Conservation (phyloP, 2,113 vertebrate species). For the Hemiscyllium ocellatum region DNA sequence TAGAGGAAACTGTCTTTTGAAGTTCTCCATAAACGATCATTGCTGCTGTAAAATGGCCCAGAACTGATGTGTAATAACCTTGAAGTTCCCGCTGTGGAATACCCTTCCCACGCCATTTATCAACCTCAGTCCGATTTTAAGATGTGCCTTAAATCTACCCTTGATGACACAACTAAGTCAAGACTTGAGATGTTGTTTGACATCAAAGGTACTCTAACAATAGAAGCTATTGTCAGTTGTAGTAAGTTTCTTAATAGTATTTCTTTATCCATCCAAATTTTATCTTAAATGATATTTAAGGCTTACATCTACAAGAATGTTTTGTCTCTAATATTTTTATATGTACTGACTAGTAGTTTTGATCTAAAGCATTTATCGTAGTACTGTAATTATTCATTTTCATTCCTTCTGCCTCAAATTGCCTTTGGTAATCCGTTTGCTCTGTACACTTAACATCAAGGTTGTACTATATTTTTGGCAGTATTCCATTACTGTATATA, state of each 20-base stretch:
- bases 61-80: not conserved
- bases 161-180: not conserved
- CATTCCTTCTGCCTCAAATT: too few species aligned
- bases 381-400: too few species aligned
- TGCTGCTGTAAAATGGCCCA: not conserved
- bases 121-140: not conserved
- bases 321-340: too few species aligned
- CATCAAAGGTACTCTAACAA: not conserved
- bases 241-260: not conserved
- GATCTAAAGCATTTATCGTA: too few species aligned
- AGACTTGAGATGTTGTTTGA: not conserved
- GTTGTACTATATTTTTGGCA: not conserved
- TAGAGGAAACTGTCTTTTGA: not conserved
- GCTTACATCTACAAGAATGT: not conserved
- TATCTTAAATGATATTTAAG: not conserved
- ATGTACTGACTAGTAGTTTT: not conserved
- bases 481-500: not conserved
- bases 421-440: not conserved
- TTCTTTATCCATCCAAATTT: not conserved
- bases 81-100: not conserved
- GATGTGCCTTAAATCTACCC: not conserved
- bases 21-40: not conserved
- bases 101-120: not conserved
- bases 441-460: not conserved
- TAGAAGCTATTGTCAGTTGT: not conserved